These are phyloP conservation scores for Drosophila parthenogenetica DNA, from an alignment of 2,888 invertebrate genomes.

Conservation along the genomic window DNA sequence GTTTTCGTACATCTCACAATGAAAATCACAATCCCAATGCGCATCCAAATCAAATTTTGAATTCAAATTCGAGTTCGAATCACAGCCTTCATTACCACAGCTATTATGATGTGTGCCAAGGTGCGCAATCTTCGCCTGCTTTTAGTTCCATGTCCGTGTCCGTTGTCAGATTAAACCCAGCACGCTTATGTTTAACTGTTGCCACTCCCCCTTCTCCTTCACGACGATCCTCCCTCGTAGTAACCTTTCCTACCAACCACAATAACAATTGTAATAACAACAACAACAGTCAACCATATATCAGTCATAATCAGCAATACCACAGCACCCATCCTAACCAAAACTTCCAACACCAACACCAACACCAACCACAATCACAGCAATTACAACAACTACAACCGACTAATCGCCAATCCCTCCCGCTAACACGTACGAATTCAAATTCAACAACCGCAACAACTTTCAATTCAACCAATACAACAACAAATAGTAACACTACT, in stretches of 20 bases:
- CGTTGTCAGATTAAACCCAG: slow-evolving; percentile 72
- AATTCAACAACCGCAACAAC: slow-evolving; percentile 85
- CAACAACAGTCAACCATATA: slow-evolving; percentile 4
- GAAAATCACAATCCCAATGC: slow-evolving; percentile 50
- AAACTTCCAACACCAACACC: slow-evolving; percentile 34
- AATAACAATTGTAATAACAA: slow-evolving; percentile 35
- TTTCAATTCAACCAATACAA: slow-evolving; percentile 83
- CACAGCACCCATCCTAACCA: slow-evolving; percentile 56
- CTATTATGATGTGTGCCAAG: slow-evolving; percentile 62
- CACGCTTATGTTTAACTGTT: slow-evolving; percentile 73
- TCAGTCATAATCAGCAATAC: slow-evolving; percentile 40
- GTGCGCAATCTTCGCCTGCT: slow-evolving; percentile 40
- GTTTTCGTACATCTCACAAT: slow-evolving; percentile 32
- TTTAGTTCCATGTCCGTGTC: slow-evolving; percentile 74
- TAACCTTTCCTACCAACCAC: slow-evolving; percentile 49
- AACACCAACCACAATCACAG: slow-evolving; percentile 41
- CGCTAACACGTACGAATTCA: slow-evolving; percentile 83
- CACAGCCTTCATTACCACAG: slow-evolving; percentile 34
- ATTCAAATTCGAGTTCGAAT: slow-evolving; percentile 26
- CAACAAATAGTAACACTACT: slow-evolving; percentile 84
- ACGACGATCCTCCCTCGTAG: slow-evolving; percentile 49
- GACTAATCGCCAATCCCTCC: slow-evolving; percentile 83
- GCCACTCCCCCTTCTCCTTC: slow-evolving; percentile 49
- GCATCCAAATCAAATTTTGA: slow-evolving; percentile 1
- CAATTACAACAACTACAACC: slow-evolving; percentile 66